These are phyloP conservation scores for Plodia interpunctella DNA, from an alignment of 1,140 invertebrate species.

Conservation along the genomic window DNA sequence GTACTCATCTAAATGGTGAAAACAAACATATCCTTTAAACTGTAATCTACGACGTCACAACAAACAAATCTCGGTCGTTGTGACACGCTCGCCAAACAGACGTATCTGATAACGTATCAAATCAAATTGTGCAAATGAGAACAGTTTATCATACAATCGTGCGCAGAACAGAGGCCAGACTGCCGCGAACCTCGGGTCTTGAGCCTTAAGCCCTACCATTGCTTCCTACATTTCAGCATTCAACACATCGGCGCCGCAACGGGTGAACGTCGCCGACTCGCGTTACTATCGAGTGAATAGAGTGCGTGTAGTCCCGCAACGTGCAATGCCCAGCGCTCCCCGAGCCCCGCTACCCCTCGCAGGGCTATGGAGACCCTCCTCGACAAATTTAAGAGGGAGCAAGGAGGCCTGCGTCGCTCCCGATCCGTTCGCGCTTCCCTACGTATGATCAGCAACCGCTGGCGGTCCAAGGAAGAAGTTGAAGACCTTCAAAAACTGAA, in stretches of 20 bases:
- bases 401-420: conserved; percentile 79
- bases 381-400: conserved; percentile 67
- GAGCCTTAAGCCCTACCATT: conserved; percentile 18
- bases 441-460: conserved; percentile 79
- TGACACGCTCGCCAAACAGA: conserved; percentile 59
- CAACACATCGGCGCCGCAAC: conserved; percentile 48
- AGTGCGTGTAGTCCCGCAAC: conserved; percentile 65
- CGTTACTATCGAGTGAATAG: conserved; percentile 69
- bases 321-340: conserved; percentile 65
- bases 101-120: conserved; percentile 55
- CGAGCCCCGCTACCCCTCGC: conserved; percentile 49
- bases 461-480: conserved; percentile 56
- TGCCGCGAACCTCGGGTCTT: conserved; percentile 35
- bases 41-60: conserved; percentile 41
- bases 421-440: conserved; percentile 85
- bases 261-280: conserved; percentile 68
- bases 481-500: conserved; percentile 54
- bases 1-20: not conserved
- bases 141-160: conserved; percentile 46
- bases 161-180: conserved; percentile 34
- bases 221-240: conserved; percentile 47
- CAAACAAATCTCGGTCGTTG: conserved; percentile 59
- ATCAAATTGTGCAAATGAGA: conserved; percentile 68
- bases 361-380: conserved; percentile 73
- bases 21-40: conserved; percentile 18